Percentiles rank a stretch among this genome's conserved stretches.
Evolutionary conservation across 2,888 invertebrate species (phyloP).

Genomic region (Lepetodrilus schrolli): DNA sequence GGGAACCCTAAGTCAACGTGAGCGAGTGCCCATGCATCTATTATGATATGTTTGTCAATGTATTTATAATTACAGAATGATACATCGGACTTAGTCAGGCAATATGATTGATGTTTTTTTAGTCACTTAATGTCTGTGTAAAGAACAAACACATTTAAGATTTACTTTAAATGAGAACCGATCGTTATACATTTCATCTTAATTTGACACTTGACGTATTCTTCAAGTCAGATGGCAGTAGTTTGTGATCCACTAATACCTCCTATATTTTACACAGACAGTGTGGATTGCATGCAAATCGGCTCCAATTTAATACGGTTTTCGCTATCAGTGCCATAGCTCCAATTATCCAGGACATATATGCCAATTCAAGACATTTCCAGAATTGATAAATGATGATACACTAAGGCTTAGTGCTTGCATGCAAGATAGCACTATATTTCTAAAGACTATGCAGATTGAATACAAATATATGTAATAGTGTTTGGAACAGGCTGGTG

Average conservation of each 20-base stretch:
- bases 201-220: neutral
- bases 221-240: neutral
- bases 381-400: constrained; percentile 7
- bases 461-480: too few relatives aligned
- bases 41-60: too few relatives aligned
- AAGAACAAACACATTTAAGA: too few relatives aligned
- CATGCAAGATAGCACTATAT: constrained; percentile 1
- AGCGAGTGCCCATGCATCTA: too few relatives aligned
- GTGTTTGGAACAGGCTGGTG: too few relatives aligned
- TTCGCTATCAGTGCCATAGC: neutral
- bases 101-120: too few relatives aligned
- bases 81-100: too few relatives aligned
- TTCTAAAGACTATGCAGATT: neutral
- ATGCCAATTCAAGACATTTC: constrained; percentile 2
- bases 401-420: neutral
- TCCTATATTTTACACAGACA: neutral
- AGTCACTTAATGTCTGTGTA: too few relatives aligned
- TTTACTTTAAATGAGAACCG: too few relatives aligned
- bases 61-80: too few relatives aligned
- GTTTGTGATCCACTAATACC: neutral
- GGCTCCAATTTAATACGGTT: neutral
- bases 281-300: neutral
- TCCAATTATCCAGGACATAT: constrained; percentile 6
- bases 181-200: too few relatives aligned
- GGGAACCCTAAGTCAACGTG: too few relatives aligned